These are phyloP conservation scores for Heliothis subflexa DNA, from an alignment of 1,140 invertebrate species.

Conservation along the genomic window DNA sequence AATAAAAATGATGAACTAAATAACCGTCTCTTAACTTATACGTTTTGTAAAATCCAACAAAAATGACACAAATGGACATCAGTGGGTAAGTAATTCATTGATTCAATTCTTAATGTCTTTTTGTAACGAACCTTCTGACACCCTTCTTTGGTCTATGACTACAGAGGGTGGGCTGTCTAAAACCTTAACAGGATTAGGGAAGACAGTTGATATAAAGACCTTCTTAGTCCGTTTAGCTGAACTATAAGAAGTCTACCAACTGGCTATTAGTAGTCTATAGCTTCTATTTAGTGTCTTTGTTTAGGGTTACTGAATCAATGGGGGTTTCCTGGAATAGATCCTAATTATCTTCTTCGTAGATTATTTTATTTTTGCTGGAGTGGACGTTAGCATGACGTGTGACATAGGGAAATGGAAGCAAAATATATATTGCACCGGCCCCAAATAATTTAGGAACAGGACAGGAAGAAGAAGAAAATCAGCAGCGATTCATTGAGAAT, in stretches of 20 bases:
- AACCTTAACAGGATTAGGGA: slow-evolving; percentile 34
- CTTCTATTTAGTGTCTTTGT: slow-evolving; percentile 1
- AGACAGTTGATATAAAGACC: slow-evolving; percentile 32
- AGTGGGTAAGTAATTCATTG: background rate
- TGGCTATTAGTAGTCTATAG: background rate
- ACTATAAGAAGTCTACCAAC: background rate
- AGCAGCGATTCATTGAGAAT: no score
- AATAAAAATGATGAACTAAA: background rate
- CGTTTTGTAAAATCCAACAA: no score
- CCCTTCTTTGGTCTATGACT: background rate
- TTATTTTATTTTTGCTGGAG: background rate
- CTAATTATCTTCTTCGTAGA: background rate
- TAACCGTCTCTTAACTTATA: no score
- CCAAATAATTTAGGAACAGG: no score
- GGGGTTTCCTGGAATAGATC: background rate
- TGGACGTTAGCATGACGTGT: no score
- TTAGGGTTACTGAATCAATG: background rate
- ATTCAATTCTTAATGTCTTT: background rate
- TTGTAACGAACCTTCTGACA: background rate
- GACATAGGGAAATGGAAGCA: no score
- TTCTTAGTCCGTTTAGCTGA: slow-evolving; percentile 23
- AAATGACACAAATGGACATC: no score
- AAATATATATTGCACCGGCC: no score
- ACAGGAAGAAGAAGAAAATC: no score
- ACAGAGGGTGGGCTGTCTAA: slow-evolving; percentile 9